Base-by-base conservation (phyloP, 1,140 invertebrate genomes). In the Aphaenogaster ashmeadi region DNA sequence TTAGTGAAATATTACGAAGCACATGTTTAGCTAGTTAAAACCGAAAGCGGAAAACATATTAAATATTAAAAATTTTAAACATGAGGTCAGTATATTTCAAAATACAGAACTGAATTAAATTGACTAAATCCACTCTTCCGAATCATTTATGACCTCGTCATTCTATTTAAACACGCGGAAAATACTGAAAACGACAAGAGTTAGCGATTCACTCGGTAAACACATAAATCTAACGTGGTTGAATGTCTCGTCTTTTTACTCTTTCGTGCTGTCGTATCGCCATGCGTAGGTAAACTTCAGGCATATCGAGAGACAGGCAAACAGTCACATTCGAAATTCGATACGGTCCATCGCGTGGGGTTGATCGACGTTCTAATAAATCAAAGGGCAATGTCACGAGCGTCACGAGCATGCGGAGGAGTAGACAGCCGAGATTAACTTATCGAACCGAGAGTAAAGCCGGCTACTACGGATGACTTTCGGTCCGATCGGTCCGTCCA, bases 291-390 rank as follows among this genome's bases (percentile, higher is more conserved):
- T 79, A 72, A 84, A 74, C 88, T 79, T 77, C 56, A 62, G 50
- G 88, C 79, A 87, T 33, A 52, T 58, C 72, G 77, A 91, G 36
- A 69, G 89, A 84, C 87, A 84, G 58, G 77, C 89, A 91, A 91
- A 91, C 90, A 89, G 79, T 86, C 74, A 58, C 84, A 91, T 91
- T 89, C 89, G 90, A 91, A 91, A 91, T 91, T 91, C 89, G 90
- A 91, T 91, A 91, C 89, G 87, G 64, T 74, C 87, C 78, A 91
- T 91, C 75, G 85, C 41, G n/a, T 47, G 80, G 87, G 87, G 79
- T 86, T 92, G 89, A 92, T 90, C 92, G 92, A 91, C 91, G 88
- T 91, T 92, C 90, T 93, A 93, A 93, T 93, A 93, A 93, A 93
- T 93, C 92, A 93, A 93, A 93, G 85, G 87, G 88, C 80, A 78